phyloP scores from a whole-genome alignment of 2,113 vertebrate species.

The Periophthalmus modestus region DNA sequence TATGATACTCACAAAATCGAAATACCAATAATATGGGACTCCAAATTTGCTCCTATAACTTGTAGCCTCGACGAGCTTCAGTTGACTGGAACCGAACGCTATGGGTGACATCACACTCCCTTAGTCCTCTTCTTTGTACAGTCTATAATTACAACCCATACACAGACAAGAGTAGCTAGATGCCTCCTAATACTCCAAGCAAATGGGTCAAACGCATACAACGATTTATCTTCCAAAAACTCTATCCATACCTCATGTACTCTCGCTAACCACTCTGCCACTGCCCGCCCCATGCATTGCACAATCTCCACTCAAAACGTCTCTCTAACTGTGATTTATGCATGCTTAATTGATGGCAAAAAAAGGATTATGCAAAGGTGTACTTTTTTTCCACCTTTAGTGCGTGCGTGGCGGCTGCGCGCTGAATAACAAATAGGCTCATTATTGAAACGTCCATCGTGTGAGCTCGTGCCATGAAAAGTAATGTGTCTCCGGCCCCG shows the following conservation, averaged over 20 bases:
- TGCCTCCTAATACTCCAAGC: too few relatives aligned
- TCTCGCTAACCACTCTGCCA: constrained; percentile 6
- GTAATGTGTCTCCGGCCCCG: constrained; percentile 47
- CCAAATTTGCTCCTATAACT: too few relatives aligned
- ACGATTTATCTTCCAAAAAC: too few relatives aligned
- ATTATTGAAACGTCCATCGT: constrained; percentile 66
- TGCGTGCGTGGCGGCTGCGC: constrained; percentile 39
- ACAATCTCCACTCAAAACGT: neutral
- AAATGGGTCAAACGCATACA: neutral
- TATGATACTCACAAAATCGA: too few relatives aligned
- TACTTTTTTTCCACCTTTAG: constrained; percentile 27
- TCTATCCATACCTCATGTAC: neutral
- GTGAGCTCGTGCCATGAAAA: constrained; percentile 46
- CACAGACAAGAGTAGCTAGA: too few relatives aligned
- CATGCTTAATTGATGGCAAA: constrained; percentile 46
- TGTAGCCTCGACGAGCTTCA: too few relatives aligned
- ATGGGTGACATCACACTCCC: too few relatives aligned
- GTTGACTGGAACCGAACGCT: too few relatives aligned
- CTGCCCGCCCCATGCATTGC: constrained; percentile 1
- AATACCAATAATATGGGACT: too few relatives aligned
- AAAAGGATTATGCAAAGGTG: constrained; percentile 28
- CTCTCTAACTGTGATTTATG: constrained; percentile 44
- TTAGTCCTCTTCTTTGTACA: too few relatives aligned
- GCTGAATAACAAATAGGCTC: constrained; percentile 67
- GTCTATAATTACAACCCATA: too few relatives aligned